These are phyloP conservation scores for Exephanes ischioxanthus DNA, from an alignment of 2,888 invertebrate genomes.

Conservation along the genomic window DNA sequence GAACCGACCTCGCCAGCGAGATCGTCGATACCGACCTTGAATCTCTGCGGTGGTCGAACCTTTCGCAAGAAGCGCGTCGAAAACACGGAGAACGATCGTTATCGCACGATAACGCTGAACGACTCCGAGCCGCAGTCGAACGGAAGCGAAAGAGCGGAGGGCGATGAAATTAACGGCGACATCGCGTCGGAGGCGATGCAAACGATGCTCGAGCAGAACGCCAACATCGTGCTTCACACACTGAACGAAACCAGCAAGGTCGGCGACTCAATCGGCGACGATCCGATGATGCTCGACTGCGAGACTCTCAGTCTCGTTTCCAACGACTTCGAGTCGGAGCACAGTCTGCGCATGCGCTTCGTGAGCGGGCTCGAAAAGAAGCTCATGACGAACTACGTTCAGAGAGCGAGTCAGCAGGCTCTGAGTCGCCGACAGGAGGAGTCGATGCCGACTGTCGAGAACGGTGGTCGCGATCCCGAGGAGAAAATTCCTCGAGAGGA, in stretches of 20 bases:
- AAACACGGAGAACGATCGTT: slow-evolving; percentile 89
- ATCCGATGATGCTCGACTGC: slow-evolving; percentile 86
- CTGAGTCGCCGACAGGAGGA: background rate
- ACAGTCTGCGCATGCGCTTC: slow-evolving; percentile 84
- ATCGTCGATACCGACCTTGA: slow-evolving; percentile 78
- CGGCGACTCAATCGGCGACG: slow-evolving; percentile 85
- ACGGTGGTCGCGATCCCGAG: slow-evolving; percentile 61
- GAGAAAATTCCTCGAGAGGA: slow-evolving; percentile 64
- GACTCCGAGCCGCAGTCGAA: slow-evolving; percentile 79
- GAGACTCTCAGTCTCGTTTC: slow-evolving; percentile 90
- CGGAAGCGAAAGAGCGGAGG: background rate
- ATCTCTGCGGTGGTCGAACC: slow-evolving; percentile 71
- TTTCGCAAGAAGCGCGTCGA: slow-evolving; percentile 71
- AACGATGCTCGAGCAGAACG: slow-evolving; percentile 86
- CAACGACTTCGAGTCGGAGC: slow-evolving; percentile 90
- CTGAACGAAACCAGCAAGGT: slow-evolving; percentile 85
- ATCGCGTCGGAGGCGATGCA: slow-evolving; percentile 83
- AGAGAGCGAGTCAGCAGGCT: slow-evolving; percentile 46
- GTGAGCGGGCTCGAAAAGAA: slow-evolving; percentile 75
- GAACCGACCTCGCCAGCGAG: slow-evolving; percentile 81
- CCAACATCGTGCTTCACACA: slow-evolving; percentile 86
- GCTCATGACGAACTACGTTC: slow-evolving; percentile 65
- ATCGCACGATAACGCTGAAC: slow-evolving; percentile 90
- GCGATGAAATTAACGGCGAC: slow-evolving; percentile 2
- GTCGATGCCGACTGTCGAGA: background rate